Base-by-base conservation (phyloP, 2,888 invertebrate genomes). In the Leptogaster cylindrica region DNA sequence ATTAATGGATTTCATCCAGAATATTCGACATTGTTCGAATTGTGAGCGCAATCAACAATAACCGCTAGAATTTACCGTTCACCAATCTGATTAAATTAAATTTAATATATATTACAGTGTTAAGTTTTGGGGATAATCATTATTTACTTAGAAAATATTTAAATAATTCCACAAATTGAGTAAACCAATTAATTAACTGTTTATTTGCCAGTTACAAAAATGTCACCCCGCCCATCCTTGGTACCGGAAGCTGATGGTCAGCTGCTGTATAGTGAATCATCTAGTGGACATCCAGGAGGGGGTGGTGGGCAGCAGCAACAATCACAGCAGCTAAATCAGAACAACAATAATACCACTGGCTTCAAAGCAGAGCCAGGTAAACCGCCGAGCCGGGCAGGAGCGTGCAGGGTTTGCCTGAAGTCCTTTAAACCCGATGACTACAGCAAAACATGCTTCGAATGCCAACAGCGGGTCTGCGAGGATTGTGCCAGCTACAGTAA, bases 401-500 rank as follows among this genome's bases (percentile, higher is more conserved):
- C 89, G 70, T 94, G 88, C 81, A 85, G 91, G 72, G 91, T 94
- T 23, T 94, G 94, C 79, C 84, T 93, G 72, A 95, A 95, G 81
- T 91, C 92, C 67, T 88, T 95, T 79, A 92, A 92, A 77, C 92
- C 91, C 0, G 92, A 93, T 69, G 95, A 95, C 79, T 91, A 90
- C 79, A 92, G 89, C 80, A 89, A 91, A 79, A 91, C 89, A 61
- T 95, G 95, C 82, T 90, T 89, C 76, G 94, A 93, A 82, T 95
- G 95, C 81, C 90, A 92, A 76, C 92, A 93, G 77, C 88, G 92
- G 73, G 93, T 95, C 61, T 95, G 95, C 81, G 95, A 95, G 81
- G 95, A 95, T 82, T 95, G 95, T 79, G 93, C 94, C 72, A 93
- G 93, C 64, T 95, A 95, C 80, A 93, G 93, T 73, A 92, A 92